Base-by-base conservation (phyloP, 2,797 vertebrate species). In the Crenuchus spilurus region DNA sequence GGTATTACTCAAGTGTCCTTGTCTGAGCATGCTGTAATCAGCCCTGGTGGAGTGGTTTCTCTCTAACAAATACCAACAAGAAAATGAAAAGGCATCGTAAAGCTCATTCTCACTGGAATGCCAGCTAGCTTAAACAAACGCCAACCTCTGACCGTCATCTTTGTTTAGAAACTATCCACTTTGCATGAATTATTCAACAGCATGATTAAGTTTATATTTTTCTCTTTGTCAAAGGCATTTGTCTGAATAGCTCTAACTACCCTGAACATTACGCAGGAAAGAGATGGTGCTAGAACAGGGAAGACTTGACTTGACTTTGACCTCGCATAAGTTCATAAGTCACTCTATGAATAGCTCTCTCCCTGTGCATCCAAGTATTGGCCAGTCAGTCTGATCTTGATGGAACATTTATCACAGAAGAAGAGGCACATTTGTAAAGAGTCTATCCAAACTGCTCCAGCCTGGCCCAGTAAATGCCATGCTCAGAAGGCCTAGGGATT, bases 341-440 rank as follows among this genome's bases (percentile, higher is more conserved):
- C 72, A 51, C 62, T 81, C 84, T 84, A 70, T 75, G 77, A 82
- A 83, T 81, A 80, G 84, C 80, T 69, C 79, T 57, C 76, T 81
- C 80, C 72, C 73, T n/a, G 22, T 72, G 75, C 72, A 60, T 80
- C 84, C 57, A 52, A 69, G 77, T 79, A 69, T 82, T 79, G 81
- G 74, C 84, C 83, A 86, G 83, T 78, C 82, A 80, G 82, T 85
- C 83, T 71, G 26, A 62, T 75, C 75, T 84, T 77, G 48, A 74
- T 64, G 72, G 74, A 84, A 87, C 83, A 88, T 90, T 86, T 81
- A 88, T 86, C 88, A 83, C 66, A 16, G 72, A 82, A 78, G 75
- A 14, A 77, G 77, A 24, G 14, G 70, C 51, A 84, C 71, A 66
- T 72, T 84, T 80, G 74, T 72, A 81, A 84, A 51, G 84, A 84